These are phyloP conservation scores for Pseudorhombus dupliciocellatus DNA, from an alignment of 2,113 vertebrate genomes.

Conservation along the genomic window DNA sequence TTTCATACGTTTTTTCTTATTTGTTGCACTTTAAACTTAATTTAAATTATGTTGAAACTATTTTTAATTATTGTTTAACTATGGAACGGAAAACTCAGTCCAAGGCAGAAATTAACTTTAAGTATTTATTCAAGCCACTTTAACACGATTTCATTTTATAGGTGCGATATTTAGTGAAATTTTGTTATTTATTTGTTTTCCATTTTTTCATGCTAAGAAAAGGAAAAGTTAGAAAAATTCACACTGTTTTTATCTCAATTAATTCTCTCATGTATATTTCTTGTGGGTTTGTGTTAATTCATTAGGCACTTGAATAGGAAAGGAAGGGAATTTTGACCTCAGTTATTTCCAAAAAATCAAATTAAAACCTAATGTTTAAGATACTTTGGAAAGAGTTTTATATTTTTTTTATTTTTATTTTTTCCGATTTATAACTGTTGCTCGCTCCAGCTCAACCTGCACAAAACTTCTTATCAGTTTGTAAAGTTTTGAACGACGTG, in stretches of 20 bases:
- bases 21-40: neutral
- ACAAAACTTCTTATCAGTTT: no score
- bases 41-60: neutral
- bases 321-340: no score
- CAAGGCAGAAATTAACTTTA: neutral
- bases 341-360: no score
- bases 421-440: no score
- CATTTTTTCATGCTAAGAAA: slow-evolving; percentile 6
- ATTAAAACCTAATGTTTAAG: no score
- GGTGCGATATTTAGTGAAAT: slow-evolving; percentile 42
- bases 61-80: neutral
- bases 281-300: neutral
- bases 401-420: no score
- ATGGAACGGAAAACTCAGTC: neutral
- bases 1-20: neutral
- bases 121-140: neutral
- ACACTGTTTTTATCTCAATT: slow-evolving; percentile 57
- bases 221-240: slow-evolving; percentile 3
- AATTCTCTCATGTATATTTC: slow-evolving; percentile 38
- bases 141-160: slow-evolving; percentile 8
- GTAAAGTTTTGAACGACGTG: no score
- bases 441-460: no score
- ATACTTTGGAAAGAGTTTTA: no score
- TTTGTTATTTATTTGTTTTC: slow-evolving; percentile 36
- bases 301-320: no score